Conservation (phyloP, 2,888 invertebrate genomes). For the Scaptomyza parva region DNA sequence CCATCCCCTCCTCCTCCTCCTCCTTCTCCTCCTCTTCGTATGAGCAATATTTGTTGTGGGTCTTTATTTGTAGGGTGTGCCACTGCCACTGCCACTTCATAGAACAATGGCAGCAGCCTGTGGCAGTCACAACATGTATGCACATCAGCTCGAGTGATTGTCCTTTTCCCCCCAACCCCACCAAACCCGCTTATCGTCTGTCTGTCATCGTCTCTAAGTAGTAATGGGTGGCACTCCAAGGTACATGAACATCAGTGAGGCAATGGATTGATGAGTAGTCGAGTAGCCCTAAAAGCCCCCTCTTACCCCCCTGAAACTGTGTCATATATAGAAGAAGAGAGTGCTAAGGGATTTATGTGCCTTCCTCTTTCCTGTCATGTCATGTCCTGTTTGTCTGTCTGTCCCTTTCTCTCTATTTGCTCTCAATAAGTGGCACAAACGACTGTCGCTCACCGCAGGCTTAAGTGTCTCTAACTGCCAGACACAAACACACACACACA, state of each 20-base stretch:
- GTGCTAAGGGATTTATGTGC: slow-evolving; percentile 77
- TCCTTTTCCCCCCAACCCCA: not conserved
- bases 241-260: slow-evolving; percentile 59
- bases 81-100: slow-evolving; percentile 28
- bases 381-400: slow-evolving; percentile 12
- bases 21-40: too few species aligned
- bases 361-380: slow-evolving; percentile 18
- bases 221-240: slow-evolving; percentile 47
- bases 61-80: slow-evolving; percentile 26
- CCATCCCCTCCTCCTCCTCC: too few species aligned
- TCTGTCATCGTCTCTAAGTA: slow-evolving; percentile 67
- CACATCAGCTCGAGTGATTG: slow-evolving; percentile 27
- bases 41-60: slow-evolving; percentile 27
- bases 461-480: slow-evolving; percentile 66
- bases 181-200: slow-evolving; percentile 59
- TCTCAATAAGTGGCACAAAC: slow-evolving; percentile 71
- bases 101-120: slow-evolving; percentile 58
- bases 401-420: slow-evolving; percentile 36
- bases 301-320: slow-evolving; percentile 56
- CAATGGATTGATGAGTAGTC: slow-evolving; percentile 69
- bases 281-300: too few species aligned
- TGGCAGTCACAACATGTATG: slow-evolving; percentile 61
- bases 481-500: slow-evolving; percentile 35
- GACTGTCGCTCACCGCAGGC: slow-evolving; percentile 65
- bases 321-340: slow-evolving; percentile 82